A percentile compares a stretch with the other conserved stretches of the same genome.
These are phyloP conservation scores for Caretta caretta DNA, from an alignment of 2,113 vertebrate species.

Conservation along the genomic window DNA sequence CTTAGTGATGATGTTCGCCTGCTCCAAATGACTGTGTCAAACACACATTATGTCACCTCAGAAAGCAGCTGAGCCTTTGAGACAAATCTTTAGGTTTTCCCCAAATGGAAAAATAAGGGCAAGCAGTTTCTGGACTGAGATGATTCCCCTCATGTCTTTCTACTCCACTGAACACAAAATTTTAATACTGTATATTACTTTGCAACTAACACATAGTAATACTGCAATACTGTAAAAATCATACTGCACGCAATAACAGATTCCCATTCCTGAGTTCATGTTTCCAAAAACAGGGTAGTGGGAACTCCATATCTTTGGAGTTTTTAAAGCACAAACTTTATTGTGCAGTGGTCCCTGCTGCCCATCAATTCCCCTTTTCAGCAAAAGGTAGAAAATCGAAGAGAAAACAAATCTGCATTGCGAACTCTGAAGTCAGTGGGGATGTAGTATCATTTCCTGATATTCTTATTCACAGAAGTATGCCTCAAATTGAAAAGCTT, in stretches of 20 bases:
- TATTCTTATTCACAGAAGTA: background rate
- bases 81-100: background rate
- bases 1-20: no score
- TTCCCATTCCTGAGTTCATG: background rate
- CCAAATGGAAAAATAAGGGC: background rate
- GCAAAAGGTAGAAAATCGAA: background rate
- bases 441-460: background rate
- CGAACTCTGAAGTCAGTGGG: background rate
- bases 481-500: background rate
- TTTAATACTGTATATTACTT: background rate
- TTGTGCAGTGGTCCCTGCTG: background rate
- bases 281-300: background rate
- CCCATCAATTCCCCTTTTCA: background rate
- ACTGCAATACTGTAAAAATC: background rate
- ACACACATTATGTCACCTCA: background rate
- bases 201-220: background rate
- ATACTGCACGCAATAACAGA: background rate
- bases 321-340: background rate
- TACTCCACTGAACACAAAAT: background rate
- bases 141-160: background rate
- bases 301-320: background rate
- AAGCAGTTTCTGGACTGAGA: background rate
- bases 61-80: background rate
- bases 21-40: background rate
- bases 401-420: background rate